A percentile compares a stretch with the other conserved stretches of the same genome.
phyloP scores from a whole-genome alignment of 2,888 invertebrate genomes.

The Petrolisthes manimaculis region DNA sequence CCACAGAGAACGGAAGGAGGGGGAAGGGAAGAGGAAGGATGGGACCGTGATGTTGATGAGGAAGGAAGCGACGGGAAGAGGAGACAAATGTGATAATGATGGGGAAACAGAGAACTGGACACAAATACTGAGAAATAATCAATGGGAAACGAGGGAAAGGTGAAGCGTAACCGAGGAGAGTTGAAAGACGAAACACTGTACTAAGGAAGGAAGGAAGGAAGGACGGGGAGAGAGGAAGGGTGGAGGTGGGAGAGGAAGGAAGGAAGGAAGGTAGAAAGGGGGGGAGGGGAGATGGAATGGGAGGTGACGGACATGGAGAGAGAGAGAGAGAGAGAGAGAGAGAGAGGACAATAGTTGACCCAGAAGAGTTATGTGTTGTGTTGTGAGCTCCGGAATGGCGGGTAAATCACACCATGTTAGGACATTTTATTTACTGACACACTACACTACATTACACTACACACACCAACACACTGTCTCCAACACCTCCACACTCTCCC shows the following conservation, averaged over 20 bases:
- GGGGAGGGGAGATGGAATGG: neutral
- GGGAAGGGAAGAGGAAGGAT: conserved; percentile 9
- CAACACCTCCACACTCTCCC: neutral
- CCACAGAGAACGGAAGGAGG: conserved; percentile 8
- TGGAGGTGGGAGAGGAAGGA: conserved; percentile 25
- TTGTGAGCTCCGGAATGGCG: neutral
- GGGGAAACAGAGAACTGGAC: no score
- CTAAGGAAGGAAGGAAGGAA: neutral
- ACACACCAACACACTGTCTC: neutral
- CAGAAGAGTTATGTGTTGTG: conserved; percentile 11
- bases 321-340: neutral
- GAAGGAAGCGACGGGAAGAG: no score
- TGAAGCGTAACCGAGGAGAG: conserved; percentile 12
- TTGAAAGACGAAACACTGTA: no score
- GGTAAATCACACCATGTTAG: conserved; percentile 28
- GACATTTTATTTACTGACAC: neutral
- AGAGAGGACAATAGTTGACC: conserved; percentile 43
- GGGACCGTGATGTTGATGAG: no score
- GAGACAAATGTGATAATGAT: no score
- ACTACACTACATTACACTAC: neutral
- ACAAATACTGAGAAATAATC: no score
- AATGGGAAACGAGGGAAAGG: conserved; percentile 32
- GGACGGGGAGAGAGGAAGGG: conserved; percentile 22
- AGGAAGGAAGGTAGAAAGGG: conserved; percentile 22
- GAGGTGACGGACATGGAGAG: neutral